Evolutionary conservation across 2,797 vertebrate genomes (phyloP).

Genomic region (Philypnodon macrostomus): DNA sequence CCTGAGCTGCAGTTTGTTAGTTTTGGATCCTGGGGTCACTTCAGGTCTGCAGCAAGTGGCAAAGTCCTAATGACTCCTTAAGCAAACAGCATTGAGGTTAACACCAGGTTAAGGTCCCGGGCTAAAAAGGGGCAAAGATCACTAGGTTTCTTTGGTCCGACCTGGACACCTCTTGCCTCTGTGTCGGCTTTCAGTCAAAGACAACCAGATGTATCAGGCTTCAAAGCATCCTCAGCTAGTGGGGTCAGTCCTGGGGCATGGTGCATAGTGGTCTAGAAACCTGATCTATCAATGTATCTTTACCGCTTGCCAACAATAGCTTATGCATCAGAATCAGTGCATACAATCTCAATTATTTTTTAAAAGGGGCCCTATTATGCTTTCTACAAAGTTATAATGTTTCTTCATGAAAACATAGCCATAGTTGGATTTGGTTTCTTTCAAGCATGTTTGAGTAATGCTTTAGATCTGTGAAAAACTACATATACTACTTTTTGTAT

Average conservation of each 20-base stretch:
- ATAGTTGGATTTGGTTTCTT: too few species aligned
- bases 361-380: conserved; percentile 11
- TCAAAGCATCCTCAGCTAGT: conserved; percentile 52
- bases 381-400: background rate
- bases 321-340: conserved; percentile 11
- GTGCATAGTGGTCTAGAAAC: conserved; percentile 39
- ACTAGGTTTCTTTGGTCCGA: conserved; percentile 38
- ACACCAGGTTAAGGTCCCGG: conserved; percentile 25
- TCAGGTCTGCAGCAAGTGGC: conserved; percentile 38
- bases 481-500: too few species aligned
- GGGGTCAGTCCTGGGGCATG: conserved; percentile 32
- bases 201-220: conserved; percentile 66
- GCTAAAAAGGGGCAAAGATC: conserved; percentile 37
- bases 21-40: conserved; percentile 23
- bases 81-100: conserved; percentile 45
- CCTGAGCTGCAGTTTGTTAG: conserved; percentile 12
- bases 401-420: too few species aligned
- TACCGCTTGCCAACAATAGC: conserved; percentile 30
- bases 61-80: conserved; percentile 31
- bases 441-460: too few species aligned
- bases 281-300: conserved; percentile 54
- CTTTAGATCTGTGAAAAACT: too few species aligned
- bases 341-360: too few species aligned
- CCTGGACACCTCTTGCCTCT: conserved; percentile 44
- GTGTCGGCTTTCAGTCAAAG: conserved; percentile 50